These are phyloP conservation scores for Notospermus geniculatus DNA, from an alignment of 1,140 invertebrate genomes.

Conservation along the genomic window DNA sequence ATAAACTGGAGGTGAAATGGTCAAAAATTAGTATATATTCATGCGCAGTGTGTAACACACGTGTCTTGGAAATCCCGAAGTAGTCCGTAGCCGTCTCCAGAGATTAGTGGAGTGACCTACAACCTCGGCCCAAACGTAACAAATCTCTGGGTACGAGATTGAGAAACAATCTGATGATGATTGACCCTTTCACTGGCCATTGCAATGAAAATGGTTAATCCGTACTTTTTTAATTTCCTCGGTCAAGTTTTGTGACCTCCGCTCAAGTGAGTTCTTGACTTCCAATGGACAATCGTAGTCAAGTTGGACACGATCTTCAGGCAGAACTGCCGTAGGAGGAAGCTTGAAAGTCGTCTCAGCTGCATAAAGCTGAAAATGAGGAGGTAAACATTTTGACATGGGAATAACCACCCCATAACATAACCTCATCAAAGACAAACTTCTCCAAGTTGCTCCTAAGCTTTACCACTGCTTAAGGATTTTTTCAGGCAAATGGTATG, in stretches of 20 bases:
- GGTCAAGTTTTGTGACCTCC: slow-evolving; percentile 16
- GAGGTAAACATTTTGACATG: neutral
- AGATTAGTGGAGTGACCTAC: too few relatives aligned
- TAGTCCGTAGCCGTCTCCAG: too few relatives aligned
- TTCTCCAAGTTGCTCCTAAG: neutral
- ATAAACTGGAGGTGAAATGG: too few relatives aligned
- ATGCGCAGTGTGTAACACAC: too few relatives aligned
- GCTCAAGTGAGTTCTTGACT: neutral
- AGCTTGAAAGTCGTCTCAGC: slow-evolving; percentile 7
- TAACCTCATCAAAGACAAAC: slow-evolving; percentile 4
- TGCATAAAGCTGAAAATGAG: neutral
- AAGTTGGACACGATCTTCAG: slow-evolving; percentile 29
- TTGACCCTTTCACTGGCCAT: too few relatives aligned
- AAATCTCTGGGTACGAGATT: too few relatives aligned
- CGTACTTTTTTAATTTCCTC: slow-evolving; percentile 33
- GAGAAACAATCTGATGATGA: too few relatives aligned
- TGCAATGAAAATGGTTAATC: too few relatives aligned
- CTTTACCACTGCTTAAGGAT: too few relatives aligned
- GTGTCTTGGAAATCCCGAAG: too few relatives aligned
- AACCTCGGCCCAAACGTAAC: too few relatives aligned
- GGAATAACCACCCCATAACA: slow-evolving; percentile 6
- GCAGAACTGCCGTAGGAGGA: slow-evolving; percentile 24
- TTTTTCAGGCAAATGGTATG: neutral
- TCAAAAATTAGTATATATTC: too few relatives aligned
- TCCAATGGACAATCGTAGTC: slow-evolving; percentile 9